Evolutionary conservation across 2,797 vertebrate species (phyloP), one percentile per base, ranked within the genome.

Genomic region (Chromobotia macracanthus): DNA sequence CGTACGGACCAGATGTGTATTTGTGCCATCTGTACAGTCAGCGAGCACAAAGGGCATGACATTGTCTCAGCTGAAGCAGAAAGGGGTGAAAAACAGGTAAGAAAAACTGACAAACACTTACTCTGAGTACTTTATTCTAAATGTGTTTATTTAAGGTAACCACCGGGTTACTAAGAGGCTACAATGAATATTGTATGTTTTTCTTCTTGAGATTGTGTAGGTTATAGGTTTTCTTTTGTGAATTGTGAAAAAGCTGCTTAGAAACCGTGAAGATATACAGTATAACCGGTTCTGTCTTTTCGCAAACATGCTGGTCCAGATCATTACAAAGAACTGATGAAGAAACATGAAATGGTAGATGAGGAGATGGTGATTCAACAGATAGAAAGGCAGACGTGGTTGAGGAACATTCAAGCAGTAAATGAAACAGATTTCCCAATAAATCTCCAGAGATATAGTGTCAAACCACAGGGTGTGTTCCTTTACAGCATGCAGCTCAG

Each of bases 1-100:
- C 95, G 96, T 87, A 97, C 96, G 0, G 98, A 99, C 87, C 95
- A 99, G 92, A 96, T 96, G 93, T 99, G 98, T 82, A 97, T 99
- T 93, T 99, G 98, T 48, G 97, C 98, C 85, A 93, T 99, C 80
- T 99, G 98, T 84, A 98, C 97, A 53, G 96, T 98, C 87, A 98
- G 98, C 41, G 97, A 99, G 69, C 98, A 99, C 89, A 98, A 97
- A 89, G 96, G 96, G 66, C 98, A 99, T 72, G 96, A 96, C 91
- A 96, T 98, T 6, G 96, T 98, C 84, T 96, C 98, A 0, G 97
- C 98, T 11, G 97, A 98, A 83, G 96, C 97, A 58, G 97, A 98
- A 90, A 95, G 97, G 72, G 92, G 95, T 0, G 97, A 97, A 0
- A 98, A 97, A 87, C 95, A 96, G 95, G 95, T 96, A 89, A 87